These are phyloP conservation scores for Campoplex nolae DNA, from an alignment of 2,888 invertebrate genomes.

Conservation along the genomic window DNA sequence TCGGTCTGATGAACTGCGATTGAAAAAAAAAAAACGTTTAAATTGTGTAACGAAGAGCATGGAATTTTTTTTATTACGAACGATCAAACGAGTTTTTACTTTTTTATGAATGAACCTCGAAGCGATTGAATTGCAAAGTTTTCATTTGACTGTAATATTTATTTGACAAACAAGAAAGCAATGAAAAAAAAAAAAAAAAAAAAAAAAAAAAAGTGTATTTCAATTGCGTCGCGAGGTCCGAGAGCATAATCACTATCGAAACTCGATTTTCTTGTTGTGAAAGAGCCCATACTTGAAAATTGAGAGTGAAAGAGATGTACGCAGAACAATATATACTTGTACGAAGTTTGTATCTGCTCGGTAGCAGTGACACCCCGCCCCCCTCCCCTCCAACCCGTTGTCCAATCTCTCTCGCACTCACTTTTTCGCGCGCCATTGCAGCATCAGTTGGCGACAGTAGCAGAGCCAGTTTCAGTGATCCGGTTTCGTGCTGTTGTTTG, in stretches of 20 bases:
- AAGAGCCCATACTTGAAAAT: slow-evolving; percentile 6
- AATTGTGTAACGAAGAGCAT: not conserved
- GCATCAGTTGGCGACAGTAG: slow-evolving; percentile 48
- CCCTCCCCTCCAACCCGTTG: not conserved
- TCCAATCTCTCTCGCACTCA: slow-evolving; percentile 29
- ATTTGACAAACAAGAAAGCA: not conserved
- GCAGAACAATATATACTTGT: slow-evolving; percentile 29
- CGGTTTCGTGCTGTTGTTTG: slow-evolving; percentile 66
- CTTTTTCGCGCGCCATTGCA: slow-evolving; percentile 32
- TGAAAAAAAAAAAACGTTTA: not conserved
- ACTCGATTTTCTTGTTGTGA: not conserved
- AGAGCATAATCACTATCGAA: not conserved
- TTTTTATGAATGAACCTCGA: no score
- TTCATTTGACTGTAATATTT: not conserved
- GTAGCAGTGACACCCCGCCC: slow-evolving; percentile 12
- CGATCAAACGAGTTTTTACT: not conserved
- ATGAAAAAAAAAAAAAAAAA: no score
- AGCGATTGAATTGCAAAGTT: not conserved
- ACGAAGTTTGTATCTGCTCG: slow-evolving; percentile 50
- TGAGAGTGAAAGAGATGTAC: not conserved
- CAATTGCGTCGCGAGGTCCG: not conserved
- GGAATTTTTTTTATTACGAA: not conserved
- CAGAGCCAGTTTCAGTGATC: slow-evolving; percentile 52
- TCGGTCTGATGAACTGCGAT: no score
- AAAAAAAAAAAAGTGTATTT: no score